These are phyloP conservation scores for Coluber constrictor DNA, from an alignment of 2,797 vertebrate genomes.

Conservation along the genomic window DNA sequence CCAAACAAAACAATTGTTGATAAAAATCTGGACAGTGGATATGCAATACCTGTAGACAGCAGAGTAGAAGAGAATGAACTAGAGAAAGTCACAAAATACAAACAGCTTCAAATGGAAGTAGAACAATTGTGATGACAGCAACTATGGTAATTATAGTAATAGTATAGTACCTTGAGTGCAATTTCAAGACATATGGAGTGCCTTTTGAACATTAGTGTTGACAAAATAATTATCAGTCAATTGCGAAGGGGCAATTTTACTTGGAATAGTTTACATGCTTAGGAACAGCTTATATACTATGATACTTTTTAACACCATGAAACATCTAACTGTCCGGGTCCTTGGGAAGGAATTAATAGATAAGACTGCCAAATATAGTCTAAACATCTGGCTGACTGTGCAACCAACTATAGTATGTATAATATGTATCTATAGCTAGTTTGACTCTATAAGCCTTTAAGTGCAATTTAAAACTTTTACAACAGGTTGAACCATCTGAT, in stretches of 20 bases:
- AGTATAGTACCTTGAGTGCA: background rate
- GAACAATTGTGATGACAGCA: background rate
- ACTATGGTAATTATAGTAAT: background rate
- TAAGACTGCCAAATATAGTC: background rate
- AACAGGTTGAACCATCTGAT: conserved; percentile 93
- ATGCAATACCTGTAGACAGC: background rate
- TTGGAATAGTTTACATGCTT: background rate
- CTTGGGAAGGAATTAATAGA: background rate
- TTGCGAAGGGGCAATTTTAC: background rate
- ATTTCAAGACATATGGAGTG: background rate
- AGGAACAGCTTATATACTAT: background rate
- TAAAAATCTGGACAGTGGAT: background rate
- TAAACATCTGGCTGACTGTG: background rate
- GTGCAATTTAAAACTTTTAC: background rate
- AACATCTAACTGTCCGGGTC: background rate
- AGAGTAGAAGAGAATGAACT: background rate
- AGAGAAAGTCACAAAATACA: background rate
- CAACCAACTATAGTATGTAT: background rate
- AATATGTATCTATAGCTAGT: background rate
- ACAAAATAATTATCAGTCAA: background rate
- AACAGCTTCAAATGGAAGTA: background rate
- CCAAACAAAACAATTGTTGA: background rate
- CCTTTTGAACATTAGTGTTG: background rate
- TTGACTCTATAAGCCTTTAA: background rate
- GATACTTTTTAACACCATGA: background rate